A percentile compares a stretch with the other conserved stretches of the same genome.
Evolutionary conservation across 2,797 vertebrate genomes (phyloP).

Genomic region (Tragopan temminckii): DNA sequence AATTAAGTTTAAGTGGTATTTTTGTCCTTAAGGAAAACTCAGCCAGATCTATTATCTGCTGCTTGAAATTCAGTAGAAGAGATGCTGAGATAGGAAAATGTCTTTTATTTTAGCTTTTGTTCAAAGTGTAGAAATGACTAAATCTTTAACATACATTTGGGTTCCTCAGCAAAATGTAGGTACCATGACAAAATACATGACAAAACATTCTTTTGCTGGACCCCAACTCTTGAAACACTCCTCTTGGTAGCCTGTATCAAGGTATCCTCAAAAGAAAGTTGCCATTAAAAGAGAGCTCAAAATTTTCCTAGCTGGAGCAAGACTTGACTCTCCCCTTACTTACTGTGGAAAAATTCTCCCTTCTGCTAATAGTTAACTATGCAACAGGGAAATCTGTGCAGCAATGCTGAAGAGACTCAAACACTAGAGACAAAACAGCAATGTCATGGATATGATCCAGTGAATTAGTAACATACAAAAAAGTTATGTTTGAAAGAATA

Average conservation of each 20-base stretch:
- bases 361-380: background rate
- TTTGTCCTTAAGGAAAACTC: constrained; percentile 9
- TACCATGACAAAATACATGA: background rate
- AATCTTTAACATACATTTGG: background rate
- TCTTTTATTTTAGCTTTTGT: background rate
- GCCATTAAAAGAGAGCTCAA: background rate
- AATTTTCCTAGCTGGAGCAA: background rate
- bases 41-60: background rate
- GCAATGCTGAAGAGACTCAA: background rate
- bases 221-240: background rate
- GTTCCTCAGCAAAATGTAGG: background rate
- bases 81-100: background rate
- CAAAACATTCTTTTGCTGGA: background rate
- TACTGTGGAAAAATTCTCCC: background rate
- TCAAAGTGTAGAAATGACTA: background rate
- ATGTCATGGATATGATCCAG: background rate
- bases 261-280: background rate
- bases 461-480: background rate
- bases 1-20: background rate
- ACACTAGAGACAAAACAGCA: background rate
- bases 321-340: background rate
- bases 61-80: background rate
- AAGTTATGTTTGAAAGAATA: background rate
- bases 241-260: background rate
- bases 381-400: background rate